These are phyloP conservation scores for Drosophila mojavensis DNA, from an alignment of 1,140 invertebrate species.

Conservation along the genomic window DNA sequence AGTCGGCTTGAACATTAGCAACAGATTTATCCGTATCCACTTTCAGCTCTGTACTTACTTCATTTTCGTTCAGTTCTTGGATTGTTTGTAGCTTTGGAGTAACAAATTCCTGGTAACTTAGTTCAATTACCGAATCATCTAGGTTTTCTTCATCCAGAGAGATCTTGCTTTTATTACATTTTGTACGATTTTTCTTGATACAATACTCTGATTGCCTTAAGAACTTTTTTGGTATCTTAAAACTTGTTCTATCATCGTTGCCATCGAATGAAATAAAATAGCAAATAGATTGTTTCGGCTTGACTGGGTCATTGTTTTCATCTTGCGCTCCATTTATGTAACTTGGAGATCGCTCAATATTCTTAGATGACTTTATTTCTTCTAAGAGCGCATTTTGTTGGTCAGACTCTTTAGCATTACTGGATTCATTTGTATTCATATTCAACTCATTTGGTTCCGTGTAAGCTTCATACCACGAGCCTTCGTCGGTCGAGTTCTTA, in stretches of 20 bases:
- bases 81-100: constrained; percentile 61
- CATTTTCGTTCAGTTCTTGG: constrained; percentile 63
- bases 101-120: constrained; percentile 39
- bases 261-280: constrained; percentile 66
- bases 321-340: constrained; percentile 40
- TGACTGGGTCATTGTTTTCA: constrained; percentile 5
- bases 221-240: constrained; percentile 58
- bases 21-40: not conserved
- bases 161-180: not conserved
- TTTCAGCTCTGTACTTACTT: constrained; percentile 22
- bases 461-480: constrained; percentile 58
- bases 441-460: constrained; percentile 8
- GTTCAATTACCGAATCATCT: constrained; percentile 28
- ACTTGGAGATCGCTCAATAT: constrained; percentile 41
- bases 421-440: not conserved
- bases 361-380: not conserved
- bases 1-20: not conserved
- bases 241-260: constrained; percentile 50
- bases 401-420: not conserved
- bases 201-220: not conserved
- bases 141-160: constrained; percentile 33
- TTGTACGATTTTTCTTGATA: not conserved
- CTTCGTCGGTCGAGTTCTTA: constrained; percentile 43
- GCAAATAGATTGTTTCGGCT: constrained; percentile 49
- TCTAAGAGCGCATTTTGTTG: not conserved